phyloP scores from a whole-genome alignment of 2,113 vertebrate species.

The Atractosteus spatula region DNA sequence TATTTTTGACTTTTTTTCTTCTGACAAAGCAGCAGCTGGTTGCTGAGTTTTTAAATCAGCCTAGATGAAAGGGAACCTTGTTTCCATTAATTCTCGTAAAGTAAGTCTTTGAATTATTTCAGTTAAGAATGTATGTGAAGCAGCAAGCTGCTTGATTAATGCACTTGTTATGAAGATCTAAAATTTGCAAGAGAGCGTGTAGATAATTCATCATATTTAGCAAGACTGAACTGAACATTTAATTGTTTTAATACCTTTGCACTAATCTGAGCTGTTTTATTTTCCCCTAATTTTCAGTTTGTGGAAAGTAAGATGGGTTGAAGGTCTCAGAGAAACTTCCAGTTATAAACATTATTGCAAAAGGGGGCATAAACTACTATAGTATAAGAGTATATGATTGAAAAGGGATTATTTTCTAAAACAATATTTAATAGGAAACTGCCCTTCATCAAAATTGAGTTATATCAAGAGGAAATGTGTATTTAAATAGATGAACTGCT shows the following conservation, averaged over 20 bases:
- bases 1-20: slow-evolving; percentile 96
- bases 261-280: slow-evolving; percentile 61
- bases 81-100: slow-evolving; percentile 99
- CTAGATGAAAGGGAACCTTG: slow-evolving; percentile 99
- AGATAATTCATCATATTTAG: slow-evolving; percentile 99
- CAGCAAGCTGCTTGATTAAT: slow-evolving; percentile 92
- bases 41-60: slow-evolving; percentile 98
- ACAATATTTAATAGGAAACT: too few relatives aligned
- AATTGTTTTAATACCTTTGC: slow-evolving; percentile 98
- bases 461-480: too few relatives aligned
- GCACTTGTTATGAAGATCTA: slow-evolving; percentile 99
- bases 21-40: slow-evolving; percentile 98
- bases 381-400: too few relatives aligned
- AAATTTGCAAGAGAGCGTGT: slow-evolving; percentile 97
- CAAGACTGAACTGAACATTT: slow-evolving; percentile 91
- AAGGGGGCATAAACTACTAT: too few relatives aligned
- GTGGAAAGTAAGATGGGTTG: slow-evolving; percentile 38
- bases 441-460: too few relatives aligned
- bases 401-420: too few relatives aligned
- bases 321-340: too few relatives aligned
- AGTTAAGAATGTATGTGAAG: slow-evolving; percentile 83
- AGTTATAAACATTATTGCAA: too few relatives aligned
- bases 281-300: slow-evolving; percentile 63
- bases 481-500: too few relatives aligned
- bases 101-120: slow-evolving; percentile 87